Percentiles rank a stretch among this genome's conserved stretches.
These are phyloP conservation scores for Myotis brandtii DNA, from an alignment of 2,113 vertebrate species.

Conservation along the genomic window DNA sequence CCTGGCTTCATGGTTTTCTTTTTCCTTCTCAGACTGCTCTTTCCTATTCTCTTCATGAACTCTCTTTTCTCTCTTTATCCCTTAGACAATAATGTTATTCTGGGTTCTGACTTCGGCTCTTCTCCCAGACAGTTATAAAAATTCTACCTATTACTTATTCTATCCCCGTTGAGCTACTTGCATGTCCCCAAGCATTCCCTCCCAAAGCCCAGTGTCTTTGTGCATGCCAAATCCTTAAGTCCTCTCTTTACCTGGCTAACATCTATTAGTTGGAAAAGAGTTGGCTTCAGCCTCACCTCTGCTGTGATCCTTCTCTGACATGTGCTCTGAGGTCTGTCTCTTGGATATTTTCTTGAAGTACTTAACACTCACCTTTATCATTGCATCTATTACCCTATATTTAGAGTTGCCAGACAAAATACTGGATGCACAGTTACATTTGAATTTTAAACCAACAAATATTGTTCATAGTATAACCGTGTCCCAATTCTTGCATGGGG, in stretches of 20 bases:
- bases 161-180: neutral
- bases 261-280: neutral
- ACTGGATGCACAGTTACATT: neutral
- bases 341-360: neutral
- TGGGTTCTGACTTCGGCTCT: neutral
- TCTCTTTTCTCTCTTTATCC: neutral
- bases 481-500: neutral
- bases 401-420: conserved; percentile 36
- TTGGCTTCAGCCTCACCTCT: neutral
- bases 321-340: neutral
- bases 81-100: neutral
- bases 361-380: neutral
- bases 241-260: neutral
- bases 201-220: neutral
- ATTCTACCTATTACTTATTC: neutral
- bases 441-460: conserved; percentile 13
- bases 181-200: neutral
- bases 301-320: neutral
- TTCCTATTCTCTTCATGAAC: neutral
- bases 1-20: neutral
- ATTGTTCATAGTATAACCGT: neutral
- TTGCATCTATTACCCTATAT: neutral
- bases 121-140: neutral
- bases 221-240: neutral
- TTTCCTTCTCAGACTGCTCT: neutral